Evolutionary conservation across 2,888 invertebrate genomes (phyloP), one percentile per base, ranked within the genome.

Genomic region (Palloptera scutellata): DNA sequence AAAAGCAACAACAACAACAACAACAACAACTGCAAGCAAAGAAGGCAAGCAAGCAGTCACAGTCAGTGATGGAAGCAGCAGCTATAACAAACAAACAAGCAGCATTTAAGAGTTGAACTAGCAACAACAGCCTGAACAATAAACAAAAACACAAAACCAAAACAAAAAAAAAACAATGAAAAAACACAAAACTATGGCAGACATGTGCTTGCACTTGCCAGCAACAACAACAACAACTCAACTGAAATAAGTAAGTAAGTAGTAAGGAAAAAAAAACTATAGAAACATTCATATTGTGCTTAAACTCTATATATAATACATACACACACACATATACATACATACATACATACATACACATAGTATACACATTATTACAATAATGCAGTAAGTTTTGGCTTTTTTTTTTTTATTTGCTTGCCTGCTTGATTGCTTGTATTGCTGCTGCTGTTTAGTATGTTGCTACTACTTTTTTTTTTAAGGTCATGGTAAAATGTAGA

Each of bases 81-180:
- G 30, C 30, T 30, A 30, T 30, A 30, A 30, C 30, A 4, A 30
- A 30, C 30, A 30, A 30, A 45, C 61, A 70, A 61, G 20, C 57
- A 51, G 61, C 73, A 76, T 77, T 76, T 77, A 74, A 72, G 74
- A 77, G 70, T 71, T 74, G 70, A 71, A 62, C 66, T 58, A 43
- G 61, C 45, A 13, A 57, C 48, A 59, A 12, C 12, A 57, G 72
- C 45, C 42, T 61, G 9, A 40, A 42, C 42, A 12, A 11, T 17
- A 62, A 62, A 57, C 53, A 53, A 59, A 20, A 55, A 61, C 19
- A 61, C 57, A 67, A 64, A 48, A 64, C 20, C 70, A 67, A 17
- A 10, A 19, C 41, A 41, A 10, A 58, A 5, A 42, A 17, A 13
- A 19, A 15, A 42, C 19, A 58, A 73, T 58, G 55, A 51, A 59